Percentiles rank a stretch among this genome's conserved stretches.
phyloP scores from a whole-genome alignment of 2,113 vertebrate genomes.

The Motacilla tschutschensis region DNA sequence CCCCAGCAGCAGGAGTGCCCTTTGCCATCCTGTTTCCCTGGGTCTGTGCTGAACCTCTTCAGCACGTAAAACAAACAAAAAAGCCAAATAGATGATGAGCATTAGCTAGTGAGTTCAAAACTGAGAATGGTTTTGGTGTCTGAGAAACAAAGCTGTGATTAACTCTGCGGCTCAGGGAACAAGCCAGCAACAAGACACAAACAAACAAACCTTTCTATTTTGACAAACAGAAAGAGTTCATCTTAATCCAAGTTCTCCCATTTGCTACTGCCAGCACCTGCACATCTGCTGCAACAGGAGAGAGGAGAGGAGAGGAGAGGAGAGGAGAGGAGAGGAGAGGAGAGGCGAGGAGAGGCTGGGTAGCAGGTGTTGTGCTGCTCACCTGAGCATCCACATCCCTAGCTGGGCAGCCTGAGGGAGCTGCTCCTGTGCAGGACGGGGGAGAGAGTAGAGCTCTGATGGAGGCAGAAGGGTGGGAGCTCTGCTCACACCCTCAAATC shows the following conservation, averaged over 20 bases:
- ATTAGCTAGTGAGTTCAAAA: not conserved
- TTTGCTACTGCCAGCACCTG: not conserved
- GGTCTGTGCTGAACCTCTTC: not conserved
- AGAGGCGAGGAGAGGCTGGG: too few species aligned
- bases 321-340: not conserved
- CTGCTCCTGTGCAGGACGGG: too few species aligned
- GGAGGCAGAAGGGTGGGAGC: too few species aligned
- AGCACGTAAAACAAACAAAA: not conserved
- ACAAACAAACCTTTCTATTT: not conserved
- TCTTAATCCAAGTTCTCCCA: not conserved
- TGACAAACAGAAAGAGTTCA: not conserved
- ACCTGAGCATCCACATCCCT: too few species aligned
- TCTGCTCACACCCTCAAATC: too few species aligned
- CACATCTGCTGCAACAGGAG: fast-evolving
- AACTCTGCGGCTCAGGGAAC: not conserved
- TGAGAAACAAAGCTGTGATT: not conserved
- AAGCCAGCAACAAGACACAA: not conserved
- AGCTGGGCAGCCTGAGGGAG: too few species aligned
- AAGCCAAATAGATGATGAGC: not conserved
- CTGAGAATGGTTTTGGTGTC: not conserved
- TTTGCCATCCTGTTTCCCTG: not conserved
- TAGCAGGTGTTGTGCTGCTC: too few species aligned
- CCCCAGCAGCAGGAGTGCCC: not conserved
- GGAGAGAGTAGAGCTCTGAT: too few species aligned
- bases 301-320: not conserved